phyloP scores from a whole-genome alignment of 2,113 vertebrate species.

The Callionymus lyra region DNA sequence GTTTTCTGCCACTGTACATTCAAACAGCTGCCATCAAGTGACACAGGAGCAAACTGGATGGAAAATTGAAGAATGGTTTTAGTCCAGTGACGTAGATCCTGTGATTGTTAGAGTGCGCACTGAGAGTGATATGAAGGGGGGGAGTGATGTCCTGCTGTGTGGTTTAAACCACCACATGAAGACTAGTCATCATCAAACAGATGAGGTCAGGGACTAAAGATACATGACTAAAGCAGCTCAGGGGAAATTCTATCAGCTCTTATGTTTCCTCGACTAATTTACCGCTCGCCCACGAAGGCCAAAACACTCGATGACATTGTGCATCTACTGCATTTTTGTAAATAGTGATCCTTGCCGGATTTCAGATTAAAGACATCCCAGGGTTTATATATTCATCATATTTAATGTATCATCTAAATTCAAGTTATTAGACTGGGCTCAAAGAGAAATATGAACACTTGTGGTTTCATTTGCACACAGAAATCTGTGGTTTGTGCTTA shows the following conservation, averaged over 20 bases:
- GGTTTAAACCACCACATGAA: constrained; percentile 24
- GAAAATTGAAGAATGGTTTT: constrained; percentile 33
- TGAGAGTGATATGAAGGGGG: constrained; percentile 8
- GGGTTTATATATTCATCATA: too few species aligned
- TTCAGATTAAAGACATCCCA: too few species aligned
- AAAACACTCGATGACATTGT: not conserved
- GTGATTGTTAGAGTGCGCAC: constrained; percentile 55
- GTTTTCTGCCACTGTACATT: not conserved
- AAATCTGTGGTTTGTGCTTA: too few species aligned
- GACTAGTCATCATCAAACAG: constrained; percentile 22
- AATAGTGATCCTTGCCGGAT: not conserved
- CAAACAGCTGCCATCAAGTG: too few species aligned
- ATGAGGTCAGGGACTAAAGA: constrained; percentile 40
- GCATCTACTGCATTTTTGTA: not conserved
- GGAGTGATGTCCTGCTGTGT: constrained; percentile 14
- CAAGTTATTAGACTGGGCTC: too few species aligned
- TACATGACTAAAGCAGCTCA: constrained; percentile 13
- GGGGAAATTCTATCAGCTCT: constrained; percentile 16
- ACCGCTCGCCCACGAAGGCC: too few species aligned
- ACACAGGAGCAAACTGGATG: constrained; percentile 12
- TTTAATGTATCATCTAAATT: too few species aligned
- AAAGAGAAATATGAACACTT: too few species aligned
- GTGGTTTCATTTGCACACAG: too few species aligned
- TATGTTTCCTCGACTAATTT: not conserved
- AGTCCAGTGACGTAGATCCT: constrained; percentile 55